Conservation (phyloP, 1,140 invertebrate genomes). For the Sarcophaga bullata region DNA sequence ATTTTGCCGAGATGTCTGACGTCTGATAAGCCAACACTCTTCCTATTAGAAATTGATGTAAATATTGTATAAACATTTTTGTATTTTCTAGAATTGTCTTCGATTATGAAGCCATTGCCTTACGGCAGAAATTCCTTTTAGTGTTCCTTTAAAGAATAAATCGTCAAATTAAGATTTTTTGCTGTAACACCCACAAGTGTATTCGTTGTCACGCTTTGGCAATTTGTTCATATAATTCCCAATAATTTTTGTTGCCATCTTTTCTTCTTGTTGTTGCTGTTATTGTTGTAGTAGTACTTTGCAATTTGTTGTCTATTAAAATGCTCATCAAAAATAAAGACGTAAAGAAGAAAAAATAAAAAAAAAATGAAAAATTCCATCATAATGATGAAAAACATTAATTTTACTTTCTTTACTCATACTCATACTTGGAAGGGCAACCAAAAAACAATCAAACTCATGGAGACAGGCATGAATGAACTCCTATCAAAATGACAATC, state of each 20-base stretch:
- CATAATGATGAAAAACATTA: background rate
- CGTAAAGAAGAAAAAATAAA: background rate
- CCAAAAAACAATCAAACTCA: no score
- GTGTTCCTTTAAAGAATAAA: no score
- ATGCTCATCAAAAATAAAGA: background rate
- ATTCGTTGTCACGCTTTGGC: background rate
- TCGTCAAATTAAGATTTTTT: no score
- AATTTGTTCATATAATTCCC: background rate
- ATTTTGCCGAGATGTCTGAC: no score
- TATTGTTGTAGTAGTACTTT: background rate
- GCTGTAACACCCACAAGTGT: no score
- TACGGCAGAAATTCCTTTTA: no score
- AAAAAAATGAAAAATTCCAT: background rate
- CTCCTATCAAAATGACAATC: background rate
- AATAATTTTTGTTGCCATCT: background rate
- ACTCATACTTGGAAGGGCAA: background rate
- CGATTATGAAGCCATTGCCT: no score
- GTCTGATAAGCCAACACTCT: no score
- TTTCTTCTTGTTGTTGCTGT: no score
- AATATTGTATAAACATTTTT: no score
- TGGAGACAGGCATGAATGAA: background rate
- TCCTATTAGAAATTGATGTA: no score
- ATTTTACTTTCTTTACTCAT: background rate
- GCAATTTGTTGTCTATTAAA: constrained; percentile 2
- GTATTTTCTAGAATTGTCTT: no score